Evolutionary conservation across 1,140 invertebrate genomes (phyloP).

Genomic region (Drosophila orena): DNA sequence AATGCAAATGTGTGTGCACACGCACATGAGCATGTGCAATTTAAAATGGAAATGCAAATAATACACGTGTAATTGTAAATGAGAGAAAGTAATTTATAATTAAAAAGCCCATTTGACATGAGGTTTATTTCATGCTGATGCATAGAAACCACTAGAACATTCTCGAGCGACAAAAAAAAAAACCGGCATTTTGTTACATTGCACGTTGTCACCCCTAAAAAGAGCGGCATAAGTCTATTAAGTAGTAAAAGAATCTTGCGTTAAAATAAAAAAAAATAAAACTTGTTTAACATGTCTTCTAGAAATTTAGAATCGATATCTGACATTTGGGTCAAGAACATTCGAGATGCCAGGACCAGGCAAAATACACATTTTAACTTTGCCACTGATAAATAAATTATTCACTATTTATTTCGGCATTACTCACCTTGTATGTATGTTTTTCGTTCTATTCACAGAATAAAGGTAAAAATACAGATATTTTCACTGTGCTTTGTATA

Average conservation of each 20-base stretch:
- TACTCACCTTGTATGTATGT: conserved; percentile 34
- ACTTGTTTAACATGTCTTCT: conserved; percentile 3
- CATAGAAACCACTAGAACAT: conserved; percentile 11
- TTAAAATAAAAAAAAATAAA: not conserved
- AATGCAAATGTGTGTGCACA: conserved; percentile 1
- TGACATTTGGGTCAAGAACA: conserved; percentile 64
- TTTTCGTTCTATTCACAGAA: conserved; percentile 58
- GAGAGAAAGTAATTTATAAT: not conserved
- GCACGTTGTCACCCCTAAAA: conserved; percentile 1
- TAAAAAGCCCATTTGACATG: not conserved
- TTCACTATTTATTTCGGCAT: not conserved
- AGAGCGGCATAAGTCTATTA: not conserved
- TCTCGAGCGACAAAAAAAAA: conserved; percentile 8
- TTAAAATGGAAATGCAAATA: conserved; percentile 8
- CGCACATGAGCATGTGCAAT: not conserved
- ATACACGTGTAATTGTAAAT: conserved; percentile 7
- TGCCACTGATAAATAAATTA: not conserved
- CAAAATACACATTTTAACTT: not conserved
- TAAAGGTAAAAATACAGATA: conserved; percentile 50
- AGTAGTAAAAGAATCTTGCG: not conserved
- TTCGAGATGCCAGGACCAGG: not conserved
- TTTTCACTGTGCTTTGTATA: conserved; percentile 57
- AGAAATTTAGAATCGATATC: conserved; percentile 54
- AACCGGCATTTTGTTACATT: conserved; percentile 23
- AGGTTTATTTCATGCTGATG: conserved; percentile 5